phyloP scores from a whole-genome alignment of 2,113 vertebrate species.

The Nesogale talazaci region DNA sequence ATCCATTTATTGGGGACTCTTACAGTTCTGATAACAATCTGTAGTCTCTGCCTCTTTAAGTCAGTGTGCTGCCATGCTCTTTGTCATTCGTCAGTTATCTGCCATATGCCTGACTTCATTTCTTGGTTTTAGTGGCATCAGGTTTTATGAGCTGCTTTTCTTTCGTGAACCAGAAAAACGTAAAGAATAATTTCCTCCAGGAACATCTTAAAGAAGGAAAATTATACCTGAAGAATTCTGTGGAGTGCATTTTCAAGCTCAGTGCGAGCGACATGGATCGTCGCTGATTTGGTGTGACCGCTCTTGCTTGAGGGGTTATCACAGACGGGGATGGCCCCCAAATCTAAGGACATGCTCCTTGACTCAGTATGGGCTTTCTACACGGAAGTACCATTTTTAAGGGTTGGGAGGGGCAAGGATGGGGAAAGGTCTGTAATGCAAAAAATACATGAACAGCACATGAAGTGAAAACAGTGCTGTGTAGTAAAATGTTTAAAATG shows the following conservation, averaged over 20 bases:
- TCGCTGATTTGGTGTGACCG: not conserved
- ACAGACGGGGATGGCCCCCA: not conserved
- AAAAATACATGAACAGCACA: too few species aligned
- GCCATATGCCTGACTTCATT: not conserved
- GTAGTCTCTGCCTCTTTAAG: not conserved
- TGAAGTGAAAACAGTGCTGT: too few species aligned
- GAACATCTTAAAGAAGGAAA: not conserved
- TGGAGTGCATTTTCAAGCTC: not conserved
- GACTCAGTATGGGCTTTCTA: not conserved
- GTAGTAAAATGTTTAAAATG: too few species aligned
- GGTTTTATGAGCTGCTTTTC: not conserved
- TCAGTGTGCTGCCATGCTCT: slow-evolving; percentile 9
- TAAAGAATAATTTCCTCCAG: slow-evolving; percentile 10
- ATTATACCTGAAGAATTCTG: not conserved
- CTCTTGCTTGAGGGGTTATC: not conserved
- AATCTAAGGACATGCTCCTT: not conserved
- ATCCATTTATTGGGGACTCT: too few species aligned
- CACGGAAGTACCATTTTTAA: too few species aligned
- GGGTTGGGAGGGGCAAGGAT: too few species aligned
- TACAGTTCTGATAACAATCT: too few species aligned
- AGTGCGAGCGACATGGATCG: not conserved
- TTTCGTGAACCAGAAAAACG: too few species aligned
- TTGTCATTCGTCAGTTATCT: slow-evolving; percentile 42
- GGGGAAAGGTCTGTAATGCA: too few species aligned
- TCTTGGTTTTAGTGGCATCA: not conserved